Evolutionary conservation across 2,797 vertebrate species (phyloP).

Genomic region (Scleropages formosus): DNA sequence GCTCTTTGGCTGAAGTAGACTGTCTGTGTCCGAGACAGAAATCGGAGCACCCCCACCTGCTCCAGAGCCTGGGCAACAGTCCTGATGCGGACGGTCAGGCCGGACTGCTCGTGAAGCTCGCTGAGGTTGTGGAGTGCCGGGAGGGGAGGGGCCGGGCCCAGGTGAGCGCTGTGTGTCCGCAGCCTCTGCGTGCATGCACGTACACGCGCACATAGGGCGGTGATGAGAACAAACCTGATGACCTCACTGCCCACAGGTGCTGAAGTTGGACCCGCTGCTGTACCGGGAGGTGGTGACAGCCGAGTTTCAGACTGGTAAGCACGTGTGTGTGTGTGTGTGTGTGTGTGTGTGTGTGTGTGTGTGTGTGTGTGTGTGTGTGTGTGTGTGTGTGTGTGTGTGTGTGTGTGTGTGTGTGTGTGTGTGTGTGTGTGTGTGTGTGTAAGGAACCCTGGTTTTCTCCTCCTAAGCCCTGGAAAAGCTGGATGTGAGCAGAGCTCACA

Average conservation of each 20-base stretch:
- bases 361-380: constrained; percentile 3
- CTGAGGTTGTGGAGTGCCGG: neutral
- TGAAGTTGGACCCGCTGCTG: neutral
- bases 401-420: neutral
- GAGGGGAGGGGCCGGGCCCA: constrained; percentile 5
- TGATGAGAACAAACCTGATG: no score
- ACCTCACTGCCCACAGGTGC: constrained; percentile 18
- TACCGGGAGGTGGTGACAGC: constrained; percentile 18
- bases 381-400: neutral
- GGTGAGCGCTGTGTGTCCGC: neutral
- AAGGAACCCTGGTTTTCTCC: neutral
- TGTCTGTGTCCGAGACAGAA: neutral
- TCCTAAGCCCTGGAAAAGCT: constrained; percentile 16
- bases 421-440: neutral
- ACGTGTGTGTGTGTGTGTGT: neutral
- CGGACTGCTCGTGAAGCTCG: neutral
- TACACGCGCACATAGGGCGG: no score
- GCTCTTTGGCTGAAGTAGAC: no score
- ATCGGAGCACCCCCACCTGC: constrained; percentile 18
- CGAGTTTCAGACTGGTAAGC: constrained; percentile 7
- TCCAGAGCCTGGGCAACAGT: neutral
- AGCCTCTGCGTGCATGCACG: neutral
- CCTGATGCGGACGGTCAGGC: neutral
- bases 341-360: neutral
- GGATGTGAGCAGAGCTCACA: neutral